phyloP scores from a whole-genome alignment of 2,797 vertebrate species.

The Rhinophrynus dorsalis region DNA sequence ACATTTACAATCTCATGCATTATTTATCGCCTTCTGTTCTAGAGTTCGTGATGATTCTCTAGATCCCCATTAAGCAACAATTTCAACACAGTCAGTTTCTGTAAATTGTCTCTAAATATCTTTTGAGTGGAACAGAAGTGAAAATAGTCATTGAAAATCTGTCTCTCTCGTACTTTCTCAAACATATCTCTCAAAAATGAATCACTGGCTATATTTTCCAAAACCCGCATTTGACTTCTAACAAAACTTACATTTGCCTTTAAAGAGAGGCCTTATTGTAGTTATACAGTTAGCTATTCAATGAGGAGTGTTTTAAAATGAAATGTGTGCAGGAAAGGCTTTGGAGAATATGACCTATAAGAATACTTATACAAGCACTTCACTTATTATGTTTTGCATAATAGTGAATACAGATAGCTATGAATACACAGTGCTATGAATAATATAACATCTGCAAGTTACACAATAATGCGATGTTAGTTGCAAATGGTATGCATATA shows the following conservation, averaged over 20 bases:
- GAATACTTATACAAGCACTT: slow-evolving; percentile 49
- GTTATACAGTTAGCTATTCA: slow-evolving; percentile 36
- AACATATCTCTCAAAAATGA: slow-evolving; percentile 28
- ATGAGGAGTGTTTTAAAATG: slow-evolving; percentile 38
- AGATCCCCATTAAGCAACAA: slow-evolving; percentile 51
- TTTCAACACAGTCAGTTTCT: slow-evolving; percentile 45
- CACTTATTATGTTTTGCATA: slow-evolving; percentile 59
- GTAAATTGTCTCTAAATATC: slow-evolving; percentile 49
- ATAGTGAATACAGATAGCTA: slow-evolving; percentile 56
- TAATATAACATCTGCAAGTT: slow-evolving; percentile 65
- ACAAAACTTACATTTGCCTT: slow-evolving; percentile 12
- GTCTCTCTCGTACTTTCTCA: slow-evolving; percentile 25
- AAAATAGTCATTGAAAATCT: slow-evolving; percentile 45
- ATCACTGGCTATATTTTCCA: slow-evolving; percentile 1
- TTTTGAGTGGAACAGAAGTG: slow-evolving; percentile 51
- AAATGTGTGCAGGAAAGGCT: slow-evolving; percentile 30
- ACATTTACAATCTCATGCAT: slow-evolving; percentile 50
- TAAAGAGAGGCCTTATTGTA: slow-evolving; percentile 18
- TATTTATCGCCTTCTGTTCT: slow-evolving; percentile 53
- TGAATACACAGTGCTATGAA: slow-evolving; percentile 59
- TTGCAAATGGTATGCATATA: slow-evolving; percentile 59
- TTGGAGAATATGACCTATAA: slow-evolving; percentile 45
- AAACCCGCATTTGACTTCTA: slow-evolving; percentile 9
- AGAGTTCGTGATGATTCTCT: slow-evolving; percentile 52
- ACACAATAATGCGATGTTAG: slow-evolving; percentile 56